A percentile compares a stretch with the other conserved stretches of the same genome.
These are phyloP conservation scores for Chaunax sp. DNA, from an alignment of 2,797 vertebrate genomes.

Conservation along the genomic window DNA sequence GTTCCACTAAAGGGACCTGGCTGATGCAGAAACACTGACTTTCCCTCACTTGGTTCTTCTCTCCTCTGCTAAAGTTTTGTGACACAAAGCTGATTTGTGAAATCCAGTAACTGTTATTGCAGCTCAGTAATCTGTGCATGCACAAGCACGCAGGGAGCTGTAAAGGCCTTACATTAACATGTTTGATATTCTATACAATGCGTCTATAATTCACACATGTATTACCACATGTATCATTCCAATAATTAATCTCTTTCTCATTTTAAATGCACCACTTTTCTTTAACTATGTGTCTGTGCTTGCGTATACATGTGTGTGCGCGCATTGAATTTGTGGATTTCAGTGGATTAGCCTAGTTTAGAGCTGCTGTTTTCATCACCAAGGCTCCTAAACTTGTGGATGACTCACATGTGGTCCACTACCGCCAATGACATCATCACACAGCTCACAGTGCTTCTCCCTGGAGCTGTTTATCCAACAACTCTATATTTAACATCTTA, in stretches of 20 bases:
- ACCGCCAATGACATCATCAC: conserved; percentile 65
- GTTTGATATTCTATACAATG: conserved; percentile 42
- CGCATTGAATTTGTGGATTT: conserved; percentile 50
- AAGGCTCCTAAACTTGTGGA: conserved; percentile 57
- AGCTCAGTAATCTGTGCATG: conserved; percentile 35
- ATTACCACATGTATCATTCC: conserved; percentile 35
- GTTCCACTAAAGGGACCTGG: conserved; percentile 28
- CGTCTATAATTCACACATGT: conserved; percentile 39
- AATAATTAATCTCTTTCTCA: conserved; percentile 47
- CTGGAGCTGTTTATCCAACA: conserved; percentile 66
- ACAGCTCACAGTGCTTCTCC: conserved; percentile 52
- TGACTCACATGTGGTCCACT: conserved; percentile 69
- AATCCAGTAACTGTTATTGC: conserved; percentile 59
- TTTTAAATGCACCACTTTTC: conserved; percentile 9
- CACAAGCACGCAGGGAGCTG: conserved; percentile 24
- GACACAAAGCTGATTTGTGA: conserved; percentile 77
- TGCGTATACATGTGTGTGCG: conserved; percentile 1
- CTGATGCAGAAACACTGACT: conserved; percentile 26
- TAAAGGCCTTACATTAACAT: conserved; percentile 57
- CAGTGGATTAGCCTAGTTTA: conserved; percentile 70
- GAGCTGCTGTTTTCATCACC: conserved; percentile 59
- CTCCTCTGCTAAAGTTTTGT: conserved; percentile 53
- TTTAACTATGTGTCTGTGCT: conserved; percentile 24
- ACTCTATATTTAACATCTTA: conserved; percentile 67
- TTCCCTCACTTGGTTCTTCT: conserved; percentile 36